phyloP scores from a whole-genome alignment of 2,888 invertebrate species.

The Calliphora vomitoria region DNA sequence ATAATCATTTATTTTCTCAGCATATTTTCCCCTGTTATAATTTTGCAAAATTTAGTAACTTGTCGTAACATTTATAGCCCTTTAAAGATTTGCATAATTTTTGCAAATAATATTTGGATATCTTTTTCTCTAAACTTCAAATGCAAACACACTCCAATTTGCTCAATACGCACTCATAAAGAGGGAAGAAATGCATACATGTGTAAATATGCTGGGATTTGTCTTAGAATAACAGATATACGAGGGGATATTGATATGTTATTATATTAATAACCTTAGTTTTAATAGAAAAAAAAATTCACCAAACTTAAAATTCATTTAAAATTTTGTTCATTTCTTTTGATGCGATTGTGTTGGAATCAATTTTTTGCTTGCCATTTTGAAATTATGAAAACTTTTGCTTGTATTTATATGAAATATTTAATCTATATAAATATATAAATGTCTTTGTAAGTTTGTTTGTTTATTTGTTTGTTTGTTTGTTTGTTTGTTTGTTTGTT shows the following conservation, averaged over 20 bases:
- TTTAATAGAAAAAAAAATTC: no score
- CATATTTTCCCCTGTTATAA: neutral
- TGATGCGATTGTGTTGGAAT: no score
- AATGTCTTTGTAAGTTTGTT: no score
- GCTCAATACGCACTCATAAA: neutral
- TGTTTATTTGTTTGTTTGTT: no score
- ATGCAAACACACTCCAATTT: neutral
- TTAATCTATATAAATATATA: no score
- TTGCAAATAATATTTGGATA: conserved; percentile 60
- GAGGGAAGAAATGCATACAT: neutral
- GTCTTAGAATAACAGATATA: neutral
- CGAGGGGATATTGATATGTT: neutral
- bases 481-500: no score
- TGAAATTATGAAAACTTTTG: no score
- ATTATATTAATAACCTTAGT: no score
- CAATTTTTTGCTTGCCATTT: no score
- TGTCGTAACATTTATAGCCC: conserved; percentile 45
- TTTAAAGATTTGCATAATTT: conserved; percentile 62
- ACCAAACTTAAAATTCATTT: no score
- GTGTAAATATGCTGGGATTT: neutral
- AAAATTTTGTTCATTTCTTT: no score
- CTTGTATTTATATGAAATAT: no score
- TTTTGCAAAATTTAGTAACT: neutral
- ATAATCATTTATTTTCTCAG: neutral
- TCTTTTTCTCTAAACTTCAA: conserved; percentile 31